Percentiles rank a stretch among this genome's conserved stretches.
These are phyloP conservation scores for Lepus europaeus DNA, from an alignment of 2,113 vertebrate species.

Conservation along the genomic window DNA sequence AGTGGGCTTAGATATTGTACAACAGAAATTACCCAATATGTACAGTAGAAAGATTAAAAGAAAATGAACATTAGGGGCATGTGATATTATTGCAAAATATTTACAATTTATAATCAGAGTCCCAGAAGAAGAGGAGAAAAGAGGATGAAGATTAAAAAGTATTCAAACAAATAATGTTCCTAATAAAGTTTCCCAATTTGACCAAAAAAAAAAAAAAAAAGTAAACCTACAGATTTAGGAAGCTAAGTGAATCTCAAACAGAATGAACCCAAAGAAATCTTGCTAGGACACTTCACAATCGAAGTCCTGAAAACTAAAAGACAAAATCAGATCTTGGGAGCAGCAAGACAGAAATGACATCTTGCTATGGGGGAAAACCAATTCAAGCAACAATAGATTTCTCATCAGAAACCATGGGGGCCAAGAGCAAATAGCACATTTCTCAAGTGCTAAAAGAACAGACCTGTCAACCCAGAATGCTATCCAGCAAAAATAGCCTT, in stretches of 20 bases:
- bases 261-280: not conserved
- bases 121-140: not conserved
- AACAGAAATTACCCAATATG: not conserved
- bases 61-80: not conserved
- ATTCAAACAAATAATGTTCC: not conserved
- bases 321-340: not conserved
- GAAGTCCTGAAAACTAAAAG: not conserved
- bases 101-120: not conserved
- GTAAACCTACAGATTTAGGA: not conserved
- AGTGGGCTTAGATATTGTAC: not conserved
- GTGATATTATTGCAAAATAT: not conserved
- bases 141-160: not conserved
- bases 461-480: not conserved
- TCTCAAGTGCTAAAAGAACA: not conserved
- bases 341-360: not conserved
- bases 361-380: not conserved
- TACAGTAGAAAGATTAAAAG: not conserved
- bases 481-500: not conserved
- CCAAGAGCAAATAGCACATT: not conserved
- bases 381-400: not conserved
- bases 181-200: not conserved
- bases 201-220: not conserved
- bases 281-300: not conserved
- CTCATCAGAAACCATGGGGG: not conserved
- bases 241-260: slow-evolving; percentile 5